Percentiles rank a stretch among this genome's conserved stretches.
These are phyloP conservation scores for Mohoua ochrocephala DNA, from an alignment of 2,113 vertebrate species.

Conservation along the genomic window DNA sequence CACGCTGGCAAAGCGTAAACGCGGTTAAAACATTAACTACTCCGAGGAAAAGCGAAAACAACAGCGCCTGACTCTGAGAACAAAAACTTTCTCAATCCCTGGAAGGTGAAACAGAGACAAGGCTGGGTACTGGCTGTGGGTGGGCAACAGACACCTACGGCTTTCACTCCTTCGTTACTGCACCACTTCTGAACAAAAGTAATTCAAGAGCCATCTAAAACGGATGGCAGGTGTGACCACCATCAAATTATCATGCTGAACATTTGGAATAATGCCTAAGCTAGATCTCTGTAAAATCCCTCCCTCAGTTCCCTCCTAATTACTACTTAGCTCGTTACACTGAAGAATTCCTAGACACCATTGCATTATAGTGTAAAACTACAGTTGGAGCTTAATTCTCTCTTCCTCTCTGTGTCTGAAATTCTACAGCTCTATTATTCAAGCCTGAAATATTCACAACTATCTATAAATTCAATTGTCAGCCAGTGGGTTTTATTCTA, in stretches of 20 bases:
- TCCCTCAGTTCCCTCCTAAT: conserved; percentile 67
- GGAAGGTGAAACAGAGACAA: not conserved
- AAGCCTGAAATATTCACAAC: conserved; percentile 93
- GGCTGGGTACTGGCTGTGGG: not conserved
- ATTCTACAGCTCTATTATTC: conserved; percentile 92
- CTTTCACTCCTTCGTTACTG: not conserved
- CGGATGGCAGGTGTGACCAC: not conserved
- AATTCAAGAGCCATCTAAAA: not conserved
- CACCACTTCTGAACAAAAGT: not conserved
- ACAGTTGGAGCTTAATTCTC: conserved; percentile 75
- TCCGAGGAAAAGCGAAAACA: not conserved
- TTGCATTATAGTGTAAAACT: conserved; percentile 70
- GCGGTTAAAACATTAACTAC: not conserved
- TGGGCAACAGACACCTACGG: not conserved
- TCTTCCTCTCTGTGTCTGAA: conserved; percentile 80
- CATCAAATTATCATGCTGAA: not conserved
- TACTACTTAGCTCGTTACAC: conserved; percentile 70
- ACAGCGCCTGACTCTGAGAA: not conserved
- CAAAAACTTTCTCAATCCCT: not conserved
- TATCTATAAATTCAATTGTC: conserved; percentile 98
- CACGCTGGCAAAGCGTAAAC: not conserved
- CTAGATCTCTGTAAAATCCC: conserved; percentile 45
- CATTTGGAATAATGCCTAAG: conserved; percentile 33
- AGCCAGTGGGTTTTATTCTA: conserved; percentile 86
- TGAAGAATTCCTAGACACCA: conserved; percentile 65